Evolutionary conservation across 2,797 vertebrate genomes (phyloP), one percentile per base, ranked within the genome.

Genomic region (Sternarchorhynchus goeldii): DNA sequence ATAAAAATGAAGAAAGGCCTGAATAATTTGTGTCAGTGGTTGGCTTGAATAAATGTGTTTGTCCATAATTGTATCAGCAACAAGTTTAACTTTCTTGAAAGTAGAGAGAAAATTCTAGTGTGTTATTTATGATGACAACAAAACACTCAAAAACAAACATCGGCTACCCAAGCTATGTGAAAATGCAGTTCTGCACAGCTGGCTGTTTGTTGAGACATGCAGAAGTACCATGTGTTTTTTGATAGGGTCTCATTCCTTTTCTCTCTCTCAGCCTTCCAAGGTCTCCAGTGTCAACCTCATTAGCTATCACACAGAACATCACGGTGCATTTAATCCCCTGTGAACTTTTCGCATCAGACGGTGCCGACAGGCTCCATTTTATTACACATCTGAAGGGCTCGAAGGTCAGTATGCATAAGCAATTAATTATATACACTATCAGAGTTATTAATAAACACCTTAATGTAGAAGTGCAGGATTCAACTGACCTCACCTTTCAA

Each of bases 361-460:
- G 81, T 83, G 76, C 88, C 85, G 78, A 78, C 83, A 41, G 82
- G 84, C 75, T 32, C 31, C 57, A 75, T 88, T 89, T 89, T 79
- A 88, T 90, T 84, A 82, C 81, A 85, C 83, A 84, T 87, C 82
- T 81, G 72, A 86, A 83, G 80, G 75, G 80, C 82, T 81, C 64
- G 85, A 90, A 89, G 87, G 89, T 91, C 86, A 78, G 62, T 67
- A 64, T 58, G 80, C 81, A 80, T 86, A 83, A 64, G 81, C 86
- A 86, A 92, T 93, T 93, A 92, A 92, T 93, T 92, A 92, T 85
- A 77, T 84, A 87, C 69, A 69, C 84, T 87, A 91, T 90, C 86
- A 89, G 88, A 87, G 88, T 89, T 89, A 89, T 91, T 91, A 91
- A 91, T 92, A 92, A 91, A 92, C 89, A 90, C 85, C 31, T 81